Percentiles rank a stretch among this genome's conserved stretches.
phyloP scores from a whole-genome alignment of 2,797 vertebrate genomes.

The Sylvilagus floridanus region DNA sequence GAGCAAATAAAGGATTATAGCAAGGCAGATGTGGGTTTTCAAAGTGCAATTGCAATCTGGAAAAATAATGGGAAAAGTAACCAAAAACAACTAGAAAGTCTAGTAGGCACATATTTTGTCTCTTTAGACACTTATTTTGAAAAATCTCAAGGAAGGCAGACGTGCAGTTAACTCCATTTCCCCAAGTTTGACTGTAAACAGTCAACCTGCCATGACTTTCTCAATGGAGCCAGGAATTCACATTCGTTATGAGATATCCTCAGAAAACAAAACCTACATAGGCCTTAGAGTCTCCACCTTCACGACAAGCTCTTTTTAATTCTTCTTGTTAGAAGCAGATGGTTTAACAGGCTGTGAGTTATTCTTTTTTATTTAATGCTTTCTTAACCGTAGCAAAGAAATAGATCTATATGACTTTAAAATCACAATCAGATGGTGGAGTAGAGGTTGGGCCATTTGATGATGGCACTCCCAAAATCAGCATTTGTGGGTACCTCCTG shows the following conservation, averaged over 20 bases:
- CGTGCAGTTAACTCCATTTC: not conserved
- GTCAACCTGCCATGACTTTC: not conserved
- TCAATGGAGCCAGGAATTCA: not conserved
- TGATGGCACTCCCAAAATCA: not conserved
- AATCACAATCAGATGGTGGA: constrained; percentile 34
- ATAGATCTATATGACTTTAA: constrained; percentile 14
- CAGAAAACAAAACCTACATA: not conserved
- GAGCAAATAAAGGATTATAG: not conserved
- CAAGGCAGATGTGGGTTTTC: not conserved
- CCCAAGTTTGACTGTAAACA: not conserved
- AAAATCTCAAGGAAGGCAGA: not conserved
- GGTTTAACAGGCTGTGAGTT: constrained; percentile 51
- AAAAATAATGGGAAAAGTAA: not conserved
- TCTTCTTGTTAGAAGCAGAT: constrained; percentile 44
- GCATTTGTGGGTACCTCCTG: not conserved
- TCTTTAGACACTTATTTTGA: not conserved
- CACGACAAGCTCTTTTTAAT: not conserved
- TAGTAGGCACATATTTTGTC: not conserved
- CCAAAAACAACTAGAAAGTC: not conserved
- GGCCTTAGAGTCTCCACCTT: not conserved
- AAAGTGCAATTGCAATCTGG: not conserved
- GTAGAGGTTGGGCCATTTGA: not conserved
- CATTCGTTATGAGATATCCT: not conserved
- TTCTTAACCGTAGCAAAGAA: constrained; percentile 65
- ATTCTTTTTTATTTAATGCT: constrained; percentile 56